Conservation (phyloP, 2,797 vertebrate species). For the Discoglossus pictus region DNA sequence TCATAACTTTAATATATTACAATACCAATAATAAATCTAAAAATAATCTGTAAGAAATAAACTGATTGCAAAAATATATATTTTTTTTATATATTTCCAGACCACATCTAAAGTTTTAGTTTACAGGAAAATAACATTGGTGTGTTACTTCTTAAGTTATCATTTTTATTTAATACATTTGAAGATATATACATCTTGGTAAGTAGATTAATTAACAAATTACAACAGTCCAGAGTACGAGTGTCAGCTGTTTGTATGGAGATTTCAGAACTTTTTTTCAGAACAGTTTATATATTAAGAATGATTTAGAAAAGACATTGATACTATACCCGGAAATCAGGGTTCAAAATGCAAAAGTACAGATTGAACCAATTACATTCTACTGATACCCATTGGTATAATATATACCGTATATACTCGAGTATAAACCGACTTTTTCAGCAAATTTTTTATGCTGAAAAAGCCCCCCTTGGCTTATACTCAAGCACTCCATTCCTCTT, state of each 20-base stretch:
- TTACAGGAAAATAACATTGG: constrained; percentile 33
- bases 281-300: constrained; percentile 5
- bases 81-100: constrained; percentile 7
- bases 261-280: background rate
- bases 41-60: constrained; percentile 26
- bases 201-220: constrained; percentile 8
- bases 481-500: too few species aligned
- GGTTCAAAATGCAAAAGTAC: too few species aligned
- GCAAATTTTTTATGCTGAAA: too few species aligned
- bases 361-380: too few species aligned
- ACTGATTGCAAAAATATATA: constrained; percentile 37
- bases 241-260: background rate
- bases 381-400: too few species aligned
- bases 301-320: background rate
- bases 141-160: constrained; percentile 25
- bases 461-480: too few species aligned
- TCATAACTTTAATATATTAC: background rate
- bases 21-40: constrained; percentile 19
- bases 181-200: constrained; percentile 28
- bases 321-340: too few species aligned
- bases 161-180: constrained; percentile 5
- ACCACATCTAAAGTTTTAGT: background rate
- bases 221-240: constrained; percentile 15
- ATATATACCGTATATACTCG: too few species aligned
- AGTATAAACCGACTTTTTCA: too few species aligned